Base-by-base conservation (phyloP, 2,888 invertebrate genomes). In the Dioctria linearis region DNA sequence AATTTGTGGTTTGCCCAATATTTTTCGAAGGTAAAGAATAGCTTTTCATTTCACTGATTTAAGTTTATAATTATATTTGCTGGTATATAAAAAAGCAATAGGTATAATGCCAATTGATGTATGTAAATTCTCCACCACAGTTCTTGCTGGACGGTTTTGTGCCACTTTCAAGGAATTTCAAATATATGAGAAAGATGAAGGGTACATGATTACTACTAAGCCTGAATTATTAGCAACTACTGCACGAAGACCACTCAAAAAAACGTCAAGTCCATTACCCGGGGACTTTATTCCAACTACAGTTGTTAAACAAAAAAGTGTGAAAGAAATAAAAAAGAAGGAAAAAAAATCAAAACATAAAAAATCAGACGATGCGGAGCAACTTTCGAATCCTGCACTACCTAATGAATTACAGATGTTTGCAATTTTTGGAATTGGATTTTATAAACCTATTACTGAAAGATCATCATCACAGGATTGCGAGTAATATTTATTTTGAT, bases 381-480 rank as follows among this genome's bases (percentile, higher is more conserved):
- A 8, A 25, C 25, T 25, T 25, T 25, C 25, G 25, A 25, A 25
- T 25, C 2, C 25, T 25, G 25, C 25, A 25, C 25, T 25, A 25
- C 25, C 25, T 2, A 25, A 25, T 54, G 11, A 54, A 54, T 4
- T 11, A 2, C 37, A 39, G 39, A 61, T 78, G 37, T 78, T 57
- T 78, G n/a, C 78, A 3, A 63, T 80, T 51, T 69, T 80, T 3
- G 66, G 69, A 63, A 51, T 80, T 8, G n/a, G 61, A 25, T 78
- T 80, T 43, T 11, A 63, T 13, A 63, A 40, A 43, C 71, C 78
- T 4, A 78, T 80, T 40, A 71, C 80, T 9, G 67, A 76, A 65
- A 39, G 51, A 6, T n/a, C 63, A 5, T n/a, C 5, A 9, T 5
- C 49, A 61, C 25, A 11, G 25, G 40, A 51, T 9, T 37, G 13